Conservation (phyloP, 2,888 invertebrate species). For the Resseliella maxima region DNA sequence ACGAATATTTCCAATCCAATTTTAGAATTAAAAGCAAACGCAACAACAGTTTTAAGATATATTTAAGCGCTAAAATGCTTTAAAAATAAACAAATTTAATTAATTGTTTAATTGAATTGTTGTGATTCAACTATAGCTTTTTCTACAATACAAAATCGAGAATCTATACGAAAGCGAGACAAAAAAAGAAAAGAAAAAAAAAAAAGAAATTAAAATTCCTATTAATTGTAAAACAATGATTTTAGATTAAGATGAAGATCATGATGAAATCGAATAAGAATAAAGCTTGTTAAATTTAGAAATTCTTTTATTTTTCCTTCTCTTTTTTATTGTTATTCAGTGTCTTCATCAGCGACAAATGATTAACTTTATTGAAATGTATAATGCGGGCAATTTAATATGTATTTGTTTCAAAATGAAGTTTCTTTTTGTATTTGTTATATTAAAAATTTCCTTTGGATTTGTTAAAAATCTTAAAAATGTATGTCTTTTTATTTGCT, state of each 20-base stretch:
- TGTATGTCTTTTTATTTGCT: too few species aligned
- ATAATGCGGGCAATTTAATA: too few species aligned
- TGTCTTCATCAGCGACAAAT: too few species aligned
- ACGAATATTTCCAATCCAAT: neutral
- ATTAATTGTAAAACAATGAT: slow-evolving; percentile 10
- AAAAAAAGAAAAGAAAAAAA: too few species aligned
- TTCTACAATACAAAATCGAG: neutral
- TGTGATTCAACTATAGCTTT: slow-evolving; percentile 5
- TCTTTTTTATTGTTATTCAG: too few species aligned
- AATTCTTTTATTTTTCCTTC: neutral
- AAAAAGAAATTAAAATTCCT: neutral
- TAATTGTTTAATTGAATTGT: neutral
- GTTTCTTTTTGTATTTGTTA: too few species aligned
- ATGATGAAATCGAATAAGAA: neutral
- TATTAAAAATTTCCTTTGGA: too few species aligned
- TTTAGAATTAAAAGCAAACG: neutral
- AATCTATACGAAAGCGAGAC: neutral
- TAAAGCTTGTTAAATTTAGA: neutral
- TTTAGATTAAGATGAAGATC: neutral
- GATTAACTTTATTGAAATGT: too few species aligned
- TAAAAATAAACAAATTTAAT: neutral
- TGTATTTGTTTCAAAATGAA: too few species aligned
- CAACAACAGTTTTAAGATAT: slow-evolving; percentile 37
- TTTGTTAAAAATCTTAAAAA: too few species aligned
- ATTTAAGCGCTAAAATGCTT: neutral